phyloP scores from a whole-genome alignment of 2,797 vertebrate species.

The Threskiornis aethiopicus region DNA sequence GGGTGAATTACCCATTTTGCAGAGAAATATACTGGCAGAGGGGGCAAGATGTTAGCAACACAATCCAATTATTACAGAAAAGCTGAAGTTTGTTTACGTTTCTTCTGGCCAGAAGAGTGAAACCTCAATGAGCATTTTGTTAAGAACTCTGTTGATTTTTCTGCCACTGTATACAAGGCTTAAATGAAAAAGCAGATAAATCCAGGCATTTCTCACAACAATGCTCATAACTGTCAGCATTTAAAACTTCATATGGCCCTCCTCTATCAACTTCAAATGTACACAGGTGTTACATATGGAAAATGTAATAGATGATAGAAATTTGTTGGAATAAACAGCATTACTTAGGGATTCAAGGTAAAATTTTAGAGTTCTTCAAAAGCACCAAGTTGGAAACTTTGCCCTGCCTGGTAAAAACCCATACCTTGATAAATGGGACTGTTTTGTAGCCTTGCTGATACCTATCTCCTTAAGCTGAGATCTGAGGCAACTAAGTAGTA shows the following conservation, averaged over 20 bases:
- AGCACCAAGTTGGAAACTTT: neutral
- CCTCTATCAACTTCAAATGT: neutral
- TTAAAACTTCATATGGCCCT: neutral
- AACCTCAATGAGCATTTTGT: neutral
- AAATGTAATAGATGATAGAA: neutral
- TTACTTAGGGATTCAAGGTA: neutral
- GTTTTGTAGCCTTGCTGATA: neutral
- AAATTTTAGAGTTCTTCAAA: neutral
- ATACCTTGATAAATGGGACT: neutral
- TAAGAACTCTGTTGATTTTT: neutral
- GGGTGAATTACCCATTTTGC: neutral
- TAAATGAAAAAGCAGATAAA: neutral
- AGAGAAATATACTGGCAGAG: neutral
- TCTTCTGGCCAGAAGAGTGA: neutral
- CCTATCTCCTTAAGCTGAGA: neutral
- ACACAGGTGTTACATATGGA: neutral
- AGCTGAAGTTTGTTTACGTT: neutral
- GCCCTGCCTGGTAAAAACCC: rapidly evolving
- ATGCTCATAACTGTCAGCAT: neutral
- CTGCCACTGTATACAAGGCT: neutral
- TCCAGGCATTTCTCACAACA: neutral
- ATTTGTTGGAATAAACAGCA: neutral
- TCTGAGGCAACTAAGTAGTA: neutral
- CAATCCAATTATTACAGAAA: neutral
- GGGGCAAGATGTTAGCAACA: neutral